phyloP scores from a whole-genome alignment of 2,797 vertebrate species.

The Poeciliopsis presidionis region DNA sequence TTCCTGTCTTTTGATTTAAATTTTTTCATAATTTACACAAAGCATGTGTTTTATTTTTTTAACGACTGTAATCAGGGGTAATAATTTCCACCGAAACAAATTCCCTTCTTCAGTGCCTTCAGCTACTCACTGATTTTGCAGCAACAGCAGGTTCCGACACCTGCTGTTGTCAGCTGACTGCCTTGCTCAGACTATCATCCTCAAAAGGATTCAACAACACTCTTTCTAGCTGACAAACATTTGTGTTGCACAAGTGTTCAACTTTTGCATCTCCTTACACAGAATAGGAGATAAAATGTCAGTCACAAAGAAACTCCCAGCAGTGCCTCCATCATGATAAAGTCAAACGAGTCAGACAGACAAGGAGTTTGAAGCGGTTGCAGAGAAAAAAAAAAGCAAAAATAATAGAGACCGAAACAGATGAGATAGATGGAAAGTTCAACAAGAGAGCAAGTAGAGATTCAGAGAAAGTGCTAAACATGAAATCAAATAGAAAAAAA shows the following conservation, averaged over 20 bases:
- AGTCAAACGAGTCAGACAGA: slow-evolving; percentile 7
- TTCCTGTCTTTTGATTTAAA: not conserved
- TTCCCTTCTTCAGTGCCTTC: slow-evolving; percentile 12
- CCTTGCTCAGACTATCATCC: not conserved
- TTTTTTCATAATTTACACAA: not conserved
- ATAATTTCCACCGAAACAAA: slow-evolving; percentile 19
- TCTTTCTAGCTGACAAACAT: slow-evolving; percentile 13
- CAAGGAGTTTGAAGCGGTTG: not conserved
- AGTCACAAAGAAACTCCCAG: not conserved
- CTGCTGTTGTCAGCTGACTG: slow-evolving; percentile 28
- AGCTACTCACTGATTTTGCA: slow-evolving; percentile 17
- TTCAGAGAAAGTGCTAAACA: slow-evolving; percentile 13
- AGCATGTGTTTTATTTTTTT: slow-evolving; percentile 12
- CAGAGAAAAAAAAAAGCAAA: slow-evolving; percentile 6
- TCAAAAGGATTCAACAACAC: not conserved
- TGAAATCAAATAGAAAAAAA: slow-evolving; percentile 1
- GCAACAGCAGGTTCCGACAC: slow-evolving; percentile 35
- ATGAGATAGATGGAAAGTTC: slow-evolving; percentile 23
- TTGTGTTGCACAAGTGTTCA: slow-evolving; percentile 3
- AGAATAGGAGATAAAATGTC: not conserved
- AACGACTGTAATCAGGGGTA: slow-evolving; percentile 16
- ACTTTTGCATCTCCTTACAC: not conserved
- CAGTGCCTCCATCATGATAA: not conserved
- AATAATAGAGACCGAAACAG: slow-evolving; percentile 6
- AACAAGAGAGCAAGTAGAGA: slow-evolving; percentile 14